These are phyloP conservation scores for Dynastes hyllus DNA, from an alignment of 2,888 invertebrate genomes.

Conservation along the genomic window DNA sequence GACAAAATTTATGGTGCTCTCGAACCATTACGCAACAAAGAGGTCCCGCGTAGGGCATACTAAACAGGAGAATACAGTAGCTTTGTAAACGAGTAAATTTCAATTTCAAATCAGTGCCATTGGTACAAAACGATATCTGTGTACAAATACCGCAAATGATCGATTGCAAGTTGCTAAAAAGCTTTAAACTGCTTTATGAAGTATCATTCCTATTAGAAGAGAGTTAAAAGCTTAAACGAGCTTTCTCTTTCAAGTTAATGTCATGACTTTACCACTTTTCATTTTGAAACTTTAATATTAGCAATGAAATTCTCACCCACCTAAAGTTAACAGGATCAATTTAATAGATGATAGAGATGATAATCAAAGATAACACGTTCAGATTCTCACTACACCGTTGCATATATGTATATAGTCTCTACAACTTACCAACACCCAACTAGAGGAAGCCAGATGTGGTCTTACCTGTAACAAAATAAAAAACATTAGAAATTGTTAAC, in stretches of 20 bases:
- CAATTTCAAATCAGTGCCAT: conserved; percentile 19
- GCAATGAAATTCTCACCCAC: too few species aligned
- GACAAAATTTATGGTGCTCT: conserved; percentile 52
- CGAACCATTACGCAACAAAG: conserved; percentile 46
- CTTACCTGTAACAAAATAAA: conserved; percentile 44
- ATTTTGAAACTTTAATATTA: too few species aligned
- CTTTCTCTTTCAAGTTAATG: too few species aligned
- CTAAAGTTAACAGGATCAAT: too few species aligned
- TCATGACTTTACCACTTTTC: too few species aligned
- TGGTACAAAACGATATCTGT: conserved; percentile 15
- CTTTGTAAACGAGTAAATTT: neutral
- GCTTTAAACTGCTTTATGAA: neutral
- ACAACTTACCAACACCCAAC: too few species aligned
- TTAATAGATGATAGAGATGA: too few species aligned
- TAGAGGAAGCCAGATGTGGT: neutral
- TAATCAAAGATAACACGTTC: too few species aligned
- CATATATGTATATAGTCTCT: too few species aligned
- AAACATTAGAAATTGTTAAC: neutral
- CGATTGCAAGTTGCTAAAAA: neutral
- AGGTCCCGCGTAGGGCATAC: neutral
- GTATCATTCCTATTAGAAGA: too few species aligned
- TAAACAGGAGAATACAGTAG: conserved; percentile 10
- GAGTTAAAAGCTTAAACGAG: too few species aligned
- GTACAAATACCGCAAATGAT: neutral
- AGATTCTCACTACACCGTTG: too few species aligned